A percentile compares a stretch with the other conserved stretches of the same genome.
These are phyloP conservation scores for Calephelis virginiensis DNA, from an alignment of 1,140 invertebrate genomes.

Conservation along the genomic window DNA sequence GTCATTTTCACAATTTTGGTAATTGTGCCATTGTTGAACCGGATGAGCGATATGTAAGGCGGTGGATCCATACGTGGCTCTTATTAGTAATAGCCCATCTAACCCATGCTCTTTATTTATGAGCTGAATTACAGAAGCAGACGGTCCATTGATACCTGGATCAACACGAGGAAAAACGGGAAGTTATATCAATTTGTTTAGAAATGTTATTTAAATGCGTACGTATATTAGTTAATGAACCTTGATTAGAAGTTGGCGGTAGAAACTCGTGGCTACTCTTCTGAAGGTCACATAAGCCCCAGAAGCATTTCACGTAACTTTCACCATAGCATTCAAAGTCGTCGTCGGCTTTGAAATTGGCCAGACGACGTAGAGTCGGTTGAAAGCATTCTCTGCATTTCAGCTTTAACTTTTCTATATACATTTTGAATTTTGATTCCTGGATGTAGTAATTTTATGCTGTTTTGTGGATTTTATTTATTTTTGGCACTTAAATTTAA, in stretches of 20 bases:
- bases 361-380: conserved; percentile 39
- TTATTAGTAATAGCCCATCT: no score
- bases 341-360: conserved; percentile 41
- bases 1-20: no score
- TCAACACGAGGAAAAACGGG: no score
- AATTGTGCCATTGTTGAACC: no score
- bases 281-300: conserved; percentile 55
- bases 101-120: no score
- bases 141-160: no score
- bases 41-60: no score
- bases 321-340: conserved; percentile 53
- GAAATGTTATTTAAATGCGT: no score
- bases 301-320: conserved; percentile 62
- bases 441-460: background rate
- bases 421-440: conserved; percentile 33
- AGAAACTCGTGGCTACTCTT: conserved; percentile 37
- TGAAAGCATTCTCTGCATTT: conserved; percentile 42
- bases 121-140: no score
- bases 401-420: conserved; percentile 27
- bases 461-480: background rate
- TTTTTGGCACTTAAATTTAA: background rate
- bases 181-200: no score
- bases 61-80: no score
- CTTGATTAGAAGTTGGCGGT: conserved; percentile 10
- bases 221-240: background rate